These are phyloP conservation scores for Sebastes aleutianus DNA, from an alignment of 2,797 vertebrate genomes.

Conservation along the genomic window DNA sequence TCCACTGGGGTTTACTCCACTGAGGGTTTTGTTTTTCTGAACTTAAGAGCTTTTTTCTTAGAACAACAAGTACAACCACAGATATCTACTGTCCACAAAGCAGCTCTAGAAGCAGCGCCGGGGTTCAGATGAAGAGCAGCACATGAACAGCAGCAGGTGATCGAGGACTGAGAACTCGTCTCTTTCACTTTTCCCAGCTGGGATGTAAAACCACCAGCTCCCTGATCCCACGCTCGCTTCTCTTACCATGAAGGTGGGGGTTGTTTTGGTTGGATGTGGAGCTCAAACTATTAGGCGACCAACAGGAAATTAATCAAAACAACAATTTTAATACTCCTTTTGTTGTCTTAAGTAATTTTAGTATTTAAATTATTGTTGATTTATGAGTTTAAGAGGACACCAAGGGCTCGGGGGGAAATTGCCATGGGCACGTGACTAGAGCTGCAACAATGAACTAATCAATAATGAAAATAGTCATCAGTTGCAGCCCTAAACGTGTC, in stretches of 20 bases:
- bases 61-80: not conserved
- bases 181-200: slow-evolving; percentile 35
- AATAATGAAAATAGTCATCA: no score
- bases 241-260: not conserved
- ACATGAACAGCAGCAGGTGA: slow-evolving; percentile 51
- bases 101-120: not conserved
- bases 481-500: no score
- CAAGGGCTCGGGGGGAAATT: not conserved
- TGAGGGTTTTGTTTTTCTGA: not conserved
- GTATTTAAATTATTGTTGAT: not conserved
- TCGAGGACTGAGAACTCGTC: slow-evolving; percentile 9
- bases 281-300: not conserved
- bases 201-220: slow-evolving; percentile 2
- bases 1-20: slow-evolving; percentile 1
- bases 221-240: slow-evolving; percentile 2
- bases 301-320: not conserved
- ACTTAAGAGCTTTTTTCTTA: not conserved
- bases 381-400: not conserved
- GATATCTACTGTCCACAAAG: not conserved
- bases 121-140: not conserved
- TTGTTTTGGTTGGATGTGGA: not conserved
- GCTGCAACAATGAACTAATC: no score
- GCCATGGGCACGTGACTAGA: no score
- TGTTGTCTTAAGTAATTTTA: not conserved
- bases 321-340: not conserved